phyloP scores from a whole-genome alignment of 2,797 vertebrate species.

The Streptopelia turtur region DNA sequence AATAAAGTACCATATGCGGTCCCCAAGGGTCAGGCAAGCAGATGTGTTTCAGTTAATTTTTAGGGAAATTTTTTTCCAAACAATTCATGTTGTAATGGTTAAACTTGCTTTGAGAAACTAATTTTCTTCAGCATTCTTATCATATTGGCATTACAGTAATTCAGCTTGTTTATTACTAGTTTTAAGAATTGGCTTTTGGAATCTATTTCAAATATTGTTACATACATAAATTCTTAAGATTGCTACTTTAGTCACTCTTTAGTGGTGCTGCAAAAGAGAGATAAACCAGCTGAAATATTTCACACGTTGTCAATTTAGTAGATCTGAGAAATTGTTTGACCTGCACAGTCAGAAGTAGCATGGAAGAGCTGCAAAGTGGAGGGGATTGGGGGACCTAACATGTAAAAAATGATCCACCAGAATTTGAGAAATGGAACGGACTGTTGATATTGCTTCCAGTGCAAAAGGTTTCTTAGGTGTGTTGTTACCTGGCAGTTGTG shows the following conservation, averaged over 20 bases:
- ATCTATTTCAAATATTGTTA: background rate
- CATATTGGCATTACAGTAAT: background rate
- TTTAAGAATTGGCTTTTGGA: background rate
- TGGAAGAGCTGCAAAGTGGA: background rate
- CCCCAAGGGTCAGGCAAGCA: background rate
- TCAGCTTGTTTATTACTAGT: background rate
- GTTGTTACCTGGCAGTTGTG: background rate
- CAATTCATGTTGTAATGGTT: background rate
- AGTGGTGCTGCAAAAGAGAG: background rate
- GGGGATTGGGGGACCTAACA: background rate
- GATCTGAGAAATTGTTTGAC: background rate
- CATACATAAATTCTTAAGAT: background rate
- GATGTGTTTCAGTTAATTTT: slow-evolving; percentile 13
- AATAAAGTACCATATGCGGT: background rate
- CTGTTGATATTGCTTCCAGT: background rate
- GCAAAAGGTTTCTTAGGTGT: background rate
- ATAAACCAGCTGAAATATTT: background rate
- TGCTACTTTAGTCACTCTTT: background rate
- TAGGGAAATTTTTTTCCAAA: background rate
- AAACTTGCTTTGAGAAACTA: background rate
- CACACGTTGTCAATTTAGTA: background rate
- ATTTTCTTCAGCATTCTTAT: background rate
- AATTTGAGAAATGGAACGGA: background rate
- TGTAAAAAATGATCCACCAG: background rate
- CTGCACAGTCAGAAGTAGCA: background rate